A percentile compares a stretch with the other conserved stretches of the same genome.
Conservation (phyloP, 1,140 invertebrate species). For the Drosophila nannoptera region DNA sequence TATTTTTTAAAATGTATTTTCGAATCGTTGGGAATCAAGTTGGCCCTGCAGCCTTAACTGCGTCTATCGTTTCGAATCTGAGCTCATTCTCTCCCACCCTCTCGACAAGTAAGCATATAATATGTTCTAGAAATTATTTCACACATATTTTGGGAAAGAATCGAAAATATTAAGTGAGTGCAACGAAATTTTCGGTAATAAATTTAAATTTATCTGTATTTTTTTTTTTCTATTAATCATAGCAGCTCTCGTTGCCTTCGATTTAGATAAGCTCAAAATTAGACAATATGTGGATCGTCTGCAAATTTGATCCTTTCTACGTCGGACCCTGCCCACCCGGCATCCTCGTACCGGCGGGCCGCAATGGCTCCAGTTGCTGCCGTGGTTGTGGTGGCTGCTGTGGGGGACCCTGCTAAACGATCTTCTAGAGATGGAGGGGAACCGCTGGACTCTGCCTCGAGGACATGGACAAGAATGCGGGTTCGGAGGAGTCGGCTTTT, state of each 20-base stretch:
- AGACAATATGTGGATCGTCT: slow-evolving; percentile 29
- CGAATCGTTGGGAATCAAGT: background rate
- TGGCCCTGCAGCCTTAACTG: background rate
- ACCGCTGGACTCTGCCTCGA: too few species aligned
- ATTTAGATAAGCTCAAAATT: background rate
- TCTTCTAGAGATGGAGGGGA: background rate
- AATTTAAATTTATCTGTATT: background rate
- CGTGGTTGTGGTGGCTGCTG: slow-evolving; percentile 16
- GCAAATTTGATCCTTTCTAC: slow-evolving; percentile 42
- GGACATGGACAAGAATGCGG: too few species aligned
- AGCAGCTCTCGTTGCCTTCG: background rate
- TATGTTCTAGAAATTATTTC: slow-evolving; percentile 4
- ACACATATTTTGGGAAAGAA: slow-evolving; percentile 39
- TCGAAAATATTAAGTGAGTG: background rate
- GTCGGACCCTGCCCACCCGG: slow-evolving; percentile 38
- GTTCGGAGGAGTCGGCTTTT: too few species aligned
- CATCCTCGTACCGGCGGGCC: slow-evolving; percentile 16
- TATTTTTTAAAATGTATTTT: too few species aligned
- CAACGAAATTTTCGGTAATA: too few species aligned
- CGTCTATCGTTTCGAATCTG: background rate
- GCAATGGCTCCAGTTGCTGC: slow-evolving; percentile 11
- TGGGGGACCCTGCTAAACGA: slow-evolving; percentile 1
- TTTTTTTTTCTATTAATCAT: background rate
- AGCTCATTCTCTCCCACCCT: slow-evolving; percentile 30
- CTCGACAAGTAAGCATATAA: slow-evolving; percentile 21